Evolutionary conservation across 2,888 invertebrate genomes (phyloP).

Genomic region (Saturnia japonica): DNA sequence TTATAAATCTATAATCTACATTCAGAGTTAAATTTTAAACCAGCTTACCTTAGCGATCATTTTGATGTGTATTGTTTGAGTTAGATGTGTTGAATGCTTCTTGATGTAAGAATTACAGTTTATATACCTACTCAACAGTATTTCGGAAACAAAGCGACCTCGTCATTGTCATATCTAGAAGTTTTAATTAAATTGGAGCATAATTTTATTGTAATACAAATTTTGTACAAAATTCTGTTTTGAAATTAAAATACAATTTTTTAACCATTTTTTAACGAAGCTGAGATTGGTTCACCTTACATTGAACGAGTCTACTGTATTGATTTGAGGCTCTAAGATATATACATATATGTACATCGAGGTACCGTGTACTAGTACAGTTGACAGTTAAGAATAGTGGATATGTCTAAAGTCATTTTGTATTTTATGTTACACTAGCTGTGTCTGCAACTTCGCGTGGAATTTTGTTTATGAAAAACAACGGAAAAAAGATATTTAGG

Average conservation of each 20-base stretch:
- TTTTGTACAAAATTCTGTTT: slow-evolving; percentile 41
- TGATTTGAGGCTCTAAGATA: neutral
- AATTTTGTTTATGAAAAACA: too few species aligned
- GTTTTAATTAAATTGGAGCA: slow-evolving; percentile 44
- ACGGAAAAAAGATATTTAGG: too few species aligned
- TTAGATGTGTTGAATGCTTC: slow-evolving; percentile 53
- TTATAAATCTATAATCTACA: neutral
- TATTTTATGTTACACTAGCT: too few species aligned
- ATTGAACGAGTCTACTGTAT: slow-evolving; percentile 33
- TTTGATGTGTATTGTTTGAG: slow-evolving; percentile 46
- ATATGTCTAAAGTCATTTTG: too few species aligned
- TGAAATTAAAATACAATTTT: slow-evolving; percentile 44
- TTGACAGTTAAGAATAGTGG: too few species aligned
- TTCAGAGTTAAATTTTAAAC: neutral
- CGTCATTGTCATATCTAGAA: slow-evolving; percentile 56
- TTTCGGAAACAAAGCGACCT: slow-evolving; percentile 57
- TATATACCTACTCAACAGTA: slow-evolving; percentile 52
- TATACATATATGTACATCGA: too few species aligned
- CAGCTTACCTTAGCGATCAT: slow-evolving; percentile 64
- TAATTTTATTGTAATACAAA: slow-evolving; percentile 43
- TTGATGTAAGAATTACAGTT: slow-evolving; percentile 48
- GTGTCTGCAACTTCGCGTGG: too few species aligned
- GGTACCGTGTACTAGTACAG: too few species aligned
- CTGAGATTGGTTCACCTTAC: slow-evolving; percentile 37
- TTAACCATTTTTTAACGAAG: slow-evolving; percentile 40